These are phyloP conservation scores for Plestiodon gilberti DNA, from an alignment of 2,113 vertebrate species.

Conservation along the genomic window DNA sequence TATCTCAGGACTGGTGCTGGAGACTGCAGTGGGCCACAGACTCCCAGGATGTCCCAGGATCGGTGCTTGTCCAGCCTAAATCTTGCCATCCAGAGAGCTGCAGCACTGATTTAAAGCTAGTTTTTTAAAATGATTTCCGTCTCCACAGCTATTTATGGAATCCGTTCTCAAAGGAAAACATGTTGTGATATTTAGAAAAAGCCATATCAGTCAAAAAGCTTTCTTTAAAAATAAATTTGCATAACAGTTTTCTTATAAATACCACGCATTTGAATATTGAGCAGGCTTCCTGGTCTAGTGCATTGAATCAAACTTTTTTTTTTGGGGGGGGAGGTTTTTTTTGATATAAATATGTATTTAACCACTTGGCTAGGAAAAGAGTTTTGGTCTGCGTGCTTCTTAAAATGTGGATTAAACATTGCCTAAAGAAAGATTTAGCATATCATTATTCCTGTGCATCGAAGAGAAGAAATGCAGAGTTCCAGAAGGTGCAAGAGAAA, in stretches of 20 bases:
- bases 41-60: background rate
- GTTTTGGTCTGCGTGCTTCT: background rate
- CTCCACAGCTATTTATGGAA: background rate
- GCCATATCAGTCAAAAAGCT: background rate
- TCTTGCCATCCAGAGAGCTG: background rate
- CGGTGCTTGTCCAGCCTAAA: background rate
- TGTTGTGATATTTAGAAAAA: background rate
- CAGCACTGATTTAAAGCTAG: background rate
- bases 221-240: slow-evolving; percentile 13
- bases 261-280: slow-evolving; percentile 14
- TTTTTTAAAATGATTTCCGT: background rate
- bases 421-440: slow-evolving; percentile 30
- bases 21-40: background rate
- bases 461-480: background rate
- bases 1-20: background rate
- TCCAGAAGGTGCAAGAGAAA: background rate
- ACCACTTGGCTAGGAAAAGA: slow-evolving; percentile 7
- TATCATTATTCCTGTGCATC: slow-evolving; percentile 6
- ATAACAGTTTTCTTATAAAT: slow-evolving; percentile 19
- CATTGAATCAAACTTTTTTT: slow-evolving; percentile 3
- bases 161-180: background rate
- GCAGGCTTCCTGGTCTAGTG: background rate
- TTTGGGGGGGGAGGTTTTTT: background rate
- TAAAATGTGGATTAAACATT: slow-evolving; percentile 31
- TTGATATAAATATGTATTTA: slow-evolving; percentile 36